These are phyloP conservation scores for Scatophagus argus DNA, from an alignment of 2,113 vertebrate genomes.

Conservation along the genomic window DNA sequence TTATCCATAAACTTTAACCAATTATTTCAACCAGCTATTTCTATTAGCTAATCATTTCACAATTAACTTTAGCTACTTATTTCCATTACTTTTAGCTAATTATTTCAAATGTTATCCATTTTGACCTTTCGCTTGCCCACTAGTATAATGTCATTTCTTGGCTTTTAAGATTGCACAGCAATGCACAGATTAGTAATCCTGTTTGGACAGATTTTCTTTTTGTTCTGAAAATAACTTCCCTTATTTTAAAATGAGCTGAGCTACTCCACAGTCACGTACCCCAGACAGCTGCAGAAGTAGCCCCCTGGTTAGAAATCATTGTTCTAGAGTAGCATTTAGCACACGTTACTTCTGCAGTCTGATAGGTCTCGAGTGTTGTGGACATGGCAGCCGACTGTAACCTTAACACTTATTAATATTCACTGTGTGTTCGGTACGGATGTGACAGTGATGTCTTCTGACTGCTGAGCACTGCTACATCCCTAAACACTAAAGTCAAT, in stretches of 20 bases:
- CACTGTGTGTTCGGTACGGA: conserved; percentile 21
- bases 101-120: too few species aligned
- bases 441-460: conserved; percentile 72
- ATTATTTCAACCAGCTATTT: too few species aligned
- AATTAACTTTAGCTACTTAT: not conserved
- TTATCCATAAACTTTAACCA: not conserved
- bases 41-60: not conserved
- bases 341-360: not conserved
- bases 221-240: not conserved
- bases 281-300: not conserved
- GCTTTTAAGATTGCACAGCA: not conserved
- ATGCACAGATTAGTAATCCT: not conserved
- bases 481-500: conserved; percentile 61
- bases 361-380: conserved; percentile 19
- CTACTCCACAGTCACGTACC: not conserved
- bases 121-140: not conserved
- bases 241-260: not conserved
- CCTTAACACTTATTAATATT: conserved; percentile 56
- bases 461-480: conserved; percentile 66
- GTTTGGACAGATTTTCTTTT: not conserved
- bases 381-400: conserved; percentile 8
- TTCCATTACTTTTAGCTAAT: not conserved
- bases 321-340: not conserved
- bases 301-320: not conserved
- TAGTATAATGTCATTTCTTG: not conserved